These are phyloP conservation scores for Cheilosia urbana DNA, from an alignment of 2,888 invertebrate genomes.

Conservation along the genomic window DNA sequence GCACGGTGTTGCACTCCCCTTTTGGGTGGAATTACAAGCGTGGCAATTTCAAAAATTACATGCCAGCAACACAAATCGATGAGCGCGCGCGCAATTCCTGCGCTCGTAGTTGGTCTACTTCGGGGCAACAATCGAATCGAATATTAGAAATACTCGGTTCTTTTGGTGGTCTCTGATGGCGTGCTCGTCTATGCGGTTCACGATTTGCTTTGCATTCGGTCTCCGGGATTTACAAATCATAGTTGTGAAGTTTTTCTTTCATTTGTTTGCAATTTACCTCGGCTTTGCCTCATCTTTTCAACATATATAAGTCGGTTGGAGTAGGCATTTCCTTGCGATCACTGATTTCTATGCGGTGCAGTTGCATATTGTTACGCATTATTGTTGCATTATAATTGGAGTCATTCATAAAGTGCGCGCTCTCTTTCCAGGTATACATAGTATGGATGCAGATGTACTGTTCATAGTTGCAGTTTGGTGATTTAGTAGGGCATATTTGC, in stretches of 20 bases:
- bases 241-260: constrained; percentile 54
- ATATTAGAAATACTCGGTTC: constrained; percentile 55
- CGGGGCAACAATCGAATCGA: constrained; percentile 59
- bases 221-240: constrained; percentile 59
- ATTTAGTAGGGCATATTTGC: constrained; percentile 66
- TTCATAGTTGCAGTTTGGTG: constrained; percentile 59
- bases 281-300: constrained; percentile 71
- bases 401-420: constrained; percentile 67
- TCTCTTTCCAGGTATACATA: background rate
- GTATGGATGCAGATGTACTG: no score
- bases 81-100: constrained; percentile 67
- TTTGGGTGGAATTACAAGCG: constrained; percentile 72
- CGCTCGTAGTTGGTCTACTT: constrained; percentile 58
- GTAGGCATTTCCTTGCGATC: constrained; percentile 46
- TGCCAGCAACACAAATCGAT: constrained; percentile 73
- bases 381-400: constrained; percentile 74
- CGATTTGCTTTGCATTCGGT: constrained; percentile 34
- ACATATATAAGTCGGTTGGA: constrained; percentile 47
- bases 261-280: constrained; percentile 47
- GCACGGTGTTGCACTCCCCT: constrained; percentile 65
- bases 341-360: constrained; percentile 38
- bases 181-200: constrained; percentile 14
- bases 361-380: constrained; percentile 71
- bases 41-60: constrained; percentile 73
- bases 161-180: background rate